Base-by-base conservation (phyloP, 2,113 vertebrate genomes). In the Scartelaos histophorus region DNA sequence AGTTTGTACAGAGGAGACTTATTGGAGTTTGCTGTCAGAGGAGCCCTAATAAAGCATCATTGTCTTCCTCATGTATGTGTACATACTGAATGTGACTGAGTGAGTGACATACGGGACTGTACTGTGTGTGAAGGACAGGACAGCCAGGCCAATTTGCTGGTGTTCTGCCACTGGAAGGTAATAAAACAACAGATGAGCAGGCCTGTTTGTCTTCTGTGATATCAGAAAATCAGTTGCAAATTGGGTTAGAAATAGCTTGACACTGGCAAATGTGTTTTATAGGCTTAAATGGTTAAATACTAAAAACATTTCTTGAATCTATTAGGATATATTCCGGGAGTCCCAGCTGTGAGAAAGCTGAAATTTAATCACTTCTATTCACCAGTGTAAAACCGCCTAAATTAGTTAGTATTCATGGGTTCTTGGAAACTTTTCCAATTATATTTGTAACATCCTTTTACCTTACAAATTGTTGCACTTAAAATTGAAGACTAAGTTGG, bases 201-300 rank as follows among this genome's bases (percentile, higher is more conserved):
- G 79, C 60, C 69, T 79, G 73, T 66, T 73, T 65, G 69, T 78
- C 75, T 87, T 70, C 82, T 66, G 85, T 80, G 71, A 47, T 67
- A 62, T 75, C 47, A 66, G 38, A 73, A 25, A 69, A 74, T 70
- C 75, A 24, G 38, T 78, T 34, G 73, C 73, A 70, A 64, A 43
- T 16, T 73, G 66, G 75, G 78, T 75, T 66, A 57, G 51, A 65
- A 34, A 24, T 49, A 80, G 79, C 54, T 22, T 56, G n/a, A 2
- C 21, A 21, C 12, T 56, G n/a, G 9, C 21, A 21, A 56, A 56
- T 22, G 54, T 25, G 74, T 60, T 82, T 71, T 73, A 34, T 66
- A 29, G 29, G 29, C 29, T 29, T 29, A 35, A 56, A 46, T 58
- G 65, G 70, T 72, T 78, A 75, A 35, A 38, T 62, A n/a, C 25